Evolutionary conservation across 2,888 invertebrate species (phyloP).

Genomic region (Meteorus colon): DNA sequence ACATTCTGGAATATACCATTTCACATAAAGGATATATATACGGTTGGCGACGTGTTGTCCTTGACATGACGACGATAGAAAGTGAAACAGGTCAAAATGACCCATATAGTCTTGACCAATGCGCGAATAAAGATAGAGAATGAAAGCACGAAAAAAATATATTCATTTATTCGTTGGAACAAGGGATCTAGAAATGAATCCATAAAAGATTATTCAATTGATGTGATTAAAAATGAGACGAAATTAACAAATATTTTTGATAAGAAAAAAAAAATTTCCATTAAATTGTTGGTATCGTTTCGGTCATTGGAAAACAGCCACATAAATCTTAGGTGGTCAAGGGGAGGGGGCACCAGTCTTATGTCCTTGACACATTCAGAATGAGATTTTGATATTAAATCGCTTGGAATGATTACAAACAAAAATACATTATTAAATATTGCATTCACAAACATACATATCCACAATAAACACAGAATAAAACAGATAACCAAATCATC

Average conservation of each 20-base stretch:
- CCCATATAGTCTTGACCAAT: slow-evolving; percentile 28
- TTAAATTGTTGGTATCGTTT: background rate
- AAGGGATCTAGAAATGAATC: background rate
- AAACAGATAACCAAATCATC: background rate
- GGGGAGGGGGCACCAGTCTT: slow-evolving; percentile 49
- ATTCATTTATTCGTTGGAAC: background rate
- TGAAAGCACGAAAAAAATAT: slow-evolving; percentile 2
- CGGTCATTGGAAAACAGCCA: slow-evolving; percentile 33
- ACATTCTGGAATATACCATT: slow-evolving; percentile 2
- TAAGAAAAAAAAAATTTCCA: background rate
- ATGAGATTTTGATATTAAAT: slow-evolving; percentile 56
- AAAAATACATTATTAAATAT: background rate
- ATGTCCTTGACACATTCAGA: slow-evolving; percentile 69
- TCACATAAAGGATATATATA: slow-evolving; percentile 4
- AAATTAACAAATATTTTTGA: background rate
- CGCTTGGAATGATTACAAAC: background rate
- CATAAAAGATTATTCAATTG: background rate
- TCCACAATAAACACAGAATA: background rate
- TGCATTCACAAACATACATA: background rate
- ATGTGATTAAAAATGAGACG: background rate
- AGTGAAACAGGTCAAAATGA: slow-evolving; percentile 41
- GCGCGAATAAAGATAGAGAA: slow-evolving; percentile 9
- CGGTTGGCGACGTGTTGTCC: slow-evolving; percentile 63
- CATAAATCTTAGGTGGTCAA: slow-evolving; percentile 29
- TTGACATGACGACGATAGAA: slow-evolving; percentile 63